These are phyloP conservation scores for Oscheius sp. DNA, from an alignment of 2,888 invertebrate species.

Conservation along the genomic window DNA sequence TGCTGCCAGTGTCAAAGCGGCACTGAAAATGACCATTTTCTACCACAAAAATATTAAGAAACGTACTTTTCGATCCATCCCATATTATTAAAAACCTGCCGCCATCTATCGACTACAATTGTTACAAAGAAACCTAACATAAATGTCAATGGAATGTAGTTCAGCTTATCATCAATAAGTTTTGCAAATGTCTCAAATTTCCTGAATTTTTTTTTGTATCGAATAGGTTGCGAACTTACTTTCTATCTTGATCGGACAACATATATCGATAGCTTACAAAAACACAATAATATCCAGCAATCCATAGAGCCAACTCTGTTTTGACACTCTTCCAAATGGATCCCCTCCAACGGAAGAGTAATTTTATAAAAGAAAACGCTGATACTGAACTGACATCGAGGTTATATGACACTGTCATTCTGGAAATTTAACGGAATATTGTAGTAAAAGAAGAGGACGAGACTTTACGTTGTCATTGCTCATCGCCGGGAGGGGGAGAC, in stretches of 20 bases:
- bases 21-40: too few relatives aligned
- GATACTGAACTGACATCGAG: slow-evolving; percentile 62
- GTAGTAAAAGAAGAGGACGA: too few relatives aligned
- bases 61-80: slow-evolving; percentile 57
- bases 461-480: too few relatives aligned
- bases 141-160: slow-evolving; percentile 57
- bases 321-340: slow-evolving; percentile 64
- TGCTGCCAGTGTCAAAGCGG: slow-evolving; percentile 53
- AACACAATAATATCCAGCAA: slow-evolving; percentile 54
- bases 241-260: background rate
- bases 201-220: background rate
- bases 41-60: background rate
- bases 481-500: too few relatives aligned
- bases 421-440: background rate
- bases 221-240: background rate
- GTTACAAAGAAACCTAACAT: slow-evolving; percentile 66
- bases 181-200: slow-evolving; percentile 6
- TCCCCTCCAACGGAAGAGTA: slow-evolving; percentile 38
- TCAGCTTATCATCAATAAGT: slow-evolving; percentile 39
- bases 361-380: slow-evolving; percentile 43
- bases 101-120: slow-evolving; percentile 59
- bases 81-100: slow-evolving; percentile 54
- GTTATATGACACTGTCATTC: slow-evolving; percentile 69
- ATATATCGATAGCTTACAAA: slow-evolving; percentile 51
- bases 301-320: slow-evolving; percentile 61